phyloP scores from a whole-genome alignment of 2,113 vertebrate genomes.

The Theristicus caerulescens region DNA sequence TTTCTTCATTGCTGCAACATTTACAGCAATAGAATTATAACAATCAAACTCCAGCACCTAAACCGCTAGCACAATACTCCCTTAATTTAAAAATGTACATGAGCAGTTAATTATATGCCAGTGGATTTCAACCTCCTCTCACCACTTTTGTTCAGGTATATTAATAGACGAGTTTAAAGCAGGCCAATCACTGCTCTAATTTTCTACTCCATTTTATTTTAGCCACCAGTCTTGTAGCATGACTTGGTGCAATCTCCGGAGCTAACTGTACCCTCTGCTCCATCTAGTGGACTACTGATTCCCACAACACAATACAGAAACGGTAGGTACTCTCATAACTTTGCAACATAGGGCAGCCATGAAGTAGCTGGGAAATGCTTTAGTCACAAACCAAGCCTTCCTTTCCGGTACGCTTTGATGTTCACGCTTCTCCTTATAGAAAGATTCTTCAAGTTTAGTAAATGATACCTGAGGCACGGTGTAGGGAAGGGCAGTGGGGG shows the following conservation, averaged over 20 bases:
- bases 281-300: slow-evolving; percentile 50
- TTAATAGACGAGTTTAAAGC: neutral
- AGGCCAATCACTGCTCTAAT: neutral
- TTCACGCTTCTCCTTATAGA: neutral
- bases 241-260: neutral
- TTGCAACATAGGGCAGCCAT: neutral
- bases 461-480: neutral
- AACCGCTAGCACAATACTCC: neutral
- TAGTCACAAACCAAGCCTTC: neutral
- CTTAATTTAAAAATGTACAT: neutral
- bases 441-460: neutral
- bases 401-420: neutral
- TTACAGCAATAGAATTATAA: neutral
- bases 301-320: neutral
- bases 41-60: neutral
- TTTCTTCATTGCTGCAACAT: neutral
- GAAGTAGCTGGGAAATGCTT: neutral
- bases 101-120: neutral
- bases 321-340: neutral
- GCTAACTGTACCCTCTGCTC: neutral
- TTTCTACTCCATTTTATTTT: slow-evolving; percentile 11
- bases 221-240: neutral
- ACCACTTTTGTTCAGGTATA: neutral
- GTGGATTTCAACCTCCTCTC: neutral
- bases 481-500: neutral